phyloP scores from a whole-genome alignment of 2,113 vertebrate species.

The Isichthys henryi region DNA sequence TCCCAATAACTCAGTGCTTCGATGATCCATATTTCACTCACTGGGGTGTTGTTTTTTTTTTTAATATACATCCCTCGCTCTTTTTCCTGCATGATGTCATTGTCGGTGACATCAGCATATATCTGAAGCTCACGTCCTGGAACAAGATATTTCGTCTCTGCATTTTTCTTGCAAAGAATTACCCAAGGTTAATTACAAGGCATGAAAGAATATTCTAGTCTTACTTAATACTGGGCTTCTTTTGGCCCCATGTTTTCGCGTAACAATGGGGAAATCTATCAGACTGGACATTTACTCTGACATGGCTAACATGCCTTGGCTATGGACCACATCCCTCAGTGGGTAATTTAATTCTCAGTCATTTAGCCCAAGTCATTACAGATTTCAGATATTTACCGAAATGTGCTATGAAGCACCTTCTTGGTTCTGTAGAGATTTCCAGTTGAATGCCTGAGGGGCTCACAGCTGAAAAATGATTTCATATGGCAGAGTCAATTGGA shows the following conservation, averaged over 20 bases:
- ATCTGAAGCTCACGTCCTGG: not conserved
- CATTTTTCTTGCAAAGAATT: not conserved
- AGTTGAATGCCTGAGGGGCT: constrained; percentile 5
- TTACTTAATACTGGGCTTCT: not conserved
- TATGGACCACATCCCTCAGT: not conserved
- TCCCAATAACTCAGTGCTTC: not conserved
- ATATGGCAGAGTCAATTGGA: constrained; percentile 19
- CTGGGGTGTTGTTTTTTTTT: not conserved
- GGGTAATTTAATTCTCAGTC: constrained; percentile 11
- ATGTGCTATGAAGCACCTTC: not conserved
- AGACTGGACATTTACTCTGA: not conserved
- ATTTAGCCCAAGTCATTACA: not conserved
- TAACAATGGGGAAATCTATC: not conserved
- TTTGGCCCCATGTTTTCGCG: not conserved
- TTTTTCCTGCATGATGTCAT: not conserved
- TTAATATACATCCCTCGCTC: not conserved
- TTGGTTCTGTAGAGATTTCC: not conserved
- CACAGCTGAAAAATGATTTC: not conserved
- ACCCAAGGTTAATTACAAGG: not conserved
- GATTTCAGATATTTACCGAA: constrained; percentile 15
- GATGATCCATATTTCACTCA: not conserved
- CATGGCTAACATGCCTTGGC: not conserved
- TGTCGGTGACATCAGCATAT: not conserved
- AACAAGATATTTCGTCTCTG: not conserved
- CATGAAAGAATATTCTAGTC: not conserved